These are phyloP conservation scores for Scaeva pyrastri DNA, from an alignment of 2,888 invertebrate species.

Conservation along the genomic window DNA sequence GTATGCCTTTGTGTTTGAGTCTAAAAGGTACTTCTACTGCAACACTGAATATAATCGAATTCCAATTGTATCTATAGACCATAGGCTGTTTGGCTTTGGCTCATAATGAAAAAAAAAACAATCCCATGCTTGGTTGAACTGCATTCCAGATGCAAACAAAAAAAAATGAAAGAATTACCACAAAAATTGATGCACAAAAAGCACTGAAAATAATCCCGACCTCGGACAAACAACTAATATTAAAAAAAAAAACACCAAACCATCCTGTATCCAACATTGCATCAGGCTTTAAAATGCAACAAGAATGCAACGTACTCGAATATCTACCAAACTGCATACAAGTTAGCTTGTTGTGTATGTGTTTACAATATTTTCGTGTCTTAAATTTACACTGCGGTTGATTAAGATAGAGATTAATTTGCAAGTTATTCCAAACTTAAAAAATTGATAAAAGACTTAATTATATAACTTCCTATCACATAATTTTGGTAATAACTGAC, in stretches of 20 bases:
- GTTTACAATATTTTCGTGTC: slow-evolving; percentile 51
- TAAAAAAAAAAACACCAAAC: neutral
- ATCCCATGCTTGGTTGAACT: slow-evolving; percentile 51
- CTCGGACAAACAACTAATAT: slow-evolving; percentile 59
- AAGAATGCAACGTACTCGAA: slow-evolving; percentile 19
- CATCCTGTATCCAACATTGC: slow-evolving; percentile 1
- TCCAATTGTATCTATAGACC: slow-evolving; percentile 43
- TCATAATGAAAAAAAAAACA: slow-evolving; percentile 37
- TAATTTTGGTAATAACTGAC: no score
- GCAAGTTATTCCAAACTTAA: no score
- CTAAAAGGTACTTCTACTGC: neutral
- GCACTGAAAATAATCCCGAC: slow-evolving; percentile 56
- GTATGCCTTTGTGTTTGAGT: slow-evolving; percentile 3
- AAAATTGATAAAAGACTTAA: no score
- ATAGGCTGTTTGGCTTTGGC: slow-evolving; percentile 1
- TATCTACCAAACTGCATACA: slow-evolving; percentile 1
- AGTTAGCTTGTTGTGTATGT: slow-evolving; percentile 37
- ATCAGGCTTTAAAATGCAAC: slow-evolving; percentile 24
- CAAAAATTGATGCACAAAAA: slow-evolving; percentile 30
- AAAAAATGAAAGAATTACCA: slow-evolving; percentile 9
- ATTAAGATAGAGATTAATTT: neutral
- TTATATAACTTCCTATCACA: no score
- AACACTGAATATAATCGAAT: slow-evolving; percentile 58
- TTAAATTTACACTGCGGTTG: slow-evolving; percentile 22
- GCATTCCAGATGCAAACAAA: slow-evolving; percentile 19